Base-by-base conservation (phyloP, 2,888 invertebrate genomes). In the Spodoptera littoralis region DNA sequence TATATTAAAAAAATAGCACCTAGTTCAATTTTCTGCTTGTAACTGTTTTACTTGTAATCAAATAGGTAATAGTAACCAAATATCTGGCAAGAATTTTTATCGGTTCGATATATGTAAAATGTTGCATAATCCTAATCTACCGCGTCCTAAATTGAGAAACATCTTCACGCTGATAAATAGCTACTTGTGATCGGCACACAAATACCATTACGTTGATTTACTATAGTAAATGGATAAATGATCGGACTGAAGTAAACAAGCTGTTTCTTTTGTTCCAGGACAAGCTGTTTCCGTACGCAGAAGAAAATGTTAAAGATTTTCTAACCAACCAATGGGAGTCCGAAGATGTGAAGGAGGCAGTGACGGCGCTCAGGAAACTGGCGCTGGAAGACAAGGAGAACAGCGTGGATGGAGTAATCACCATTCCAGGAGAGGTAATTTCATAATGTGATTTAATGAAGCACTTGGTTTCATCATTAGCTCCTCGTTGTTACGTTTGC, bases 281-380 rank as follows among this genome's bases (percentile, higher is more conserved):
- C 69, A 95, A 96, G 22, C 92, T 98, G 45, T 97, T 97, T 83
- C 96, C 97, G 0, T 98, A 97, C 85, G 97, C 97, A 0, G 95
- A 95, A 76, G 95, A 96, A 68, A 96, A 98, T 84, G 95, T 97
- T 27, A 96, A 96, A 81, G 92, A 95, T 57, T 98, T 96, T 87
- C 88, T 99, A 56, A 95, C 96, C 64, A 93, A 93, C 30, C 95
- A 97, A 76, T 98, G 97, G 97, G 96, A 96, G 47, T 92, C 92
- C 0, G 95, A 96, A 1, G 96, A 96, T 54, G 96, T 97, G 42
- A 96, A 97, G 86, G 92, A 93, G 60, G 96, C 96, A 48, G 95
- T 98, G 4, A 89, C 94, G 22, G 96, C 96, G 42, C 91, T 98
- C 36, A 94, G 96, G 79, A 95, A 96, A 78, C 95, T 96, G 88